Conservation (phyloP, 2,888 invertebrate genomes). For the Subacronicta megacephala region DNA sequence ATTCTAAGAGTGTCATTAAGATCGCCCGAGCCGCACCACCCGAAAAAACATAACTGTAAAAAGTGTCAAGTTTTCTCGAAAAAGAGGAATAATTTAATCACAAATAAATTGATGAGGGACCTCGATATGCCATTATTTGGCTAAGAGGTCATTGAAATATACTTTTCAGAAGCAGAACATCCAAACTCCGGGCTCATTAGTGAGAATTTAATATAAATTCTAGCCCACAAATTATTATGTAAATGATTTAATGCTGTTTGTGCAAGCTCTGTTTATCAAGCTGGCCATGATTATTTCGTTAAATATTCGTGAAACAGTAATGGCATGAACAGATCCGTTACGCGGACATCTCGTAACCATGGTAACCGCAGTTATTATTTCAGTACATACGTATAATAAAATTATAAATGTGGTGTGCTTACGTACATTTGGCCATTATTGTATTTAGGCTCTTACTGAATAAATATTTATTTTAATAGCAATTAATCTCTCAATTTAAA, state of each 20-base stretch:
- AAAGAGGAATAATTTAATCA: not conserved
- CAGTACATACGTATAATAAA: conserved; percentile 51
- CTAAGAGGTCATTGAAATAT: too few relatives aligned
- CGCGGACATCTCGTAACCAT: conserved; percentile 63
- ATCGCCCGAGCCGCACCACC: too few relatives aligned
- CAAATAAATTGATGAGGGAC: too few relatives aligned
- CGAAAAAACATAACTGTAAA: too few relatives aligned
- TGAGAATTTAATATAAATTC: not conserved
- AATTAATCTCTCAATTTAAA: too few relatives aligned
- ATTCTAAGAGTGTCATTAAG: too few relatives aligned
- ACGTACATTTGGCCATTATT: conserved; percentile 50
- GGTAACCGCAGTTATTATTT: conserved; percentile 67
- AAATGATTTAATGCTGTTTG: conserved; percentile 4
- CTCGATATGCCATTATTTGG: too few relatives aligned
- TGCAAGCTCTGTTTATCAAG: conserved; percentile 26
- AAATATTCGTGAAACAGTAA: conserved; percentile 55
- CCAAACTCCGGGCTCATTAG: not conserved
- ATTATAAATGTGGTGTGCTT: not conserved
- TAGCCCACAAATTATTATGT: not conserved
- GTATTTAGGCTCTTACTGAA: not conserved
- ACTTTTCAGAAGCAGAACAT: too few relatives aligned
- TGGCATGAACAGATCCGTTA: conserved; percentile 62
- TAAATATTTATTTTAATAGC: too few relatives aligned
- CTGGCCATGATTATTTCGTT: conserved; percentile 35
- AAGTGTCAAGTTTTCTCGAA: not conserved